Conservation (phyloP, 2,888 invertebrate genomes). For the Galerucella calmariensis region DNA sequence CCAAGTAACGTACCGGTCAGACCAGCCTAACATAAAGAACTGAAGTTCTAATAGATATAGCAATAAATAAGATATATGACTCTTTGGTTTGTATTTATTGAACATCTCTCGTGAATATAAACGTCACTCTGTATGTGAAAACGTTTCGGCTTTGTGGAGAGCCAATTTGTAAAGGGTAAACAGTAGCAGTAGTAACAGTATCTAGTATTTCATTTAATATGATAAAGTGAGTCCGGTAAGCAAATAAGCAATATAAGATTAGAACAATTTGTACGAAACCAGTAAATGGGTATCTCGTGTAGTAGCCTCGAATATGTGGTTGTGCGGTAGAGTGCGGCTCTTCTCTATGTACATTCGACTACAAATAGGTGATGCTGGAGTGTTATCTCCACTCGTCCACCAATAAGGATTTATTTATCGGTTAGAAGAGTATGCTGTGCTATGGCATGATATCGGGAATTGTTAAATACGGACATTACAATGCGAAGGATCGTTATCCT, state of each 20-base stretch:
- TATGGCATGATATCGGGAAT: constrained; percentile 60
- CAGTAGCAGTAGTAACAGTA: neutral
- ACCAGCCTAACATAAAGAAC: too few relatives aligned
- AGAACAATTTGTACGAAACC: constrained; percentile 42
- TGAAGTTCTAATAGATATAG: too few relatives aligned
- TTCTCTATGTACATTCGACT: constrained; percentile 49
- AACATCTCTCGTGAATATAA: too few relatives aligned
- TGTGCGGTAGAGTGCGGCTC: constrained; percentile 42
- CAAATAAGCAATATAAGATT: constrained; percentile 21
- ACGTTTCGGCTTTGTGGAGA: too few relatives aligned
- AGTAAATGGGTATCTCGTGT: constrained; percentile 49
- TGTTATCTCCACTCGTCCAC: constrained; percentile 58
- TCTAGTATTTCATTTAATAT: constrained; percentile 6
- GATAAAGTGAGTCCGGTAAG: constrained; percentile 20
- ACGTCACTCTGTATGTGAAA: too few relatives aligned
- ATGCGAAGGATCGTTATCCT: constrained; percentile 65
- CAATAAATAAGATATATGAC: too few relatives aligned
- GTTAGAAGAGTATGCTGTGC: constrained; percentile 51
- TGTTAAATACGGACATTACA: constrained; percentile 66
- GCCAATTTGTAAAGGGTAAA: neutral
- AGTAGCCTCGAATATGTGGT: constrained; percentile 46
- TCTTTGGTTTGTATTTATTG: too few relatives aligned
- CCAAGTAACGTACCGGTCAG: too few relatives aligned
- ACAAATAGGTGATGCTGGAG: constrained; percentile 61
- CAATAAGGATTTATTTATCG: constrained; percentile 64